phyloP scores from a whole-genome alignment of 92 coral and sea anemone species.

The Nematostella vectensis region DNA sequence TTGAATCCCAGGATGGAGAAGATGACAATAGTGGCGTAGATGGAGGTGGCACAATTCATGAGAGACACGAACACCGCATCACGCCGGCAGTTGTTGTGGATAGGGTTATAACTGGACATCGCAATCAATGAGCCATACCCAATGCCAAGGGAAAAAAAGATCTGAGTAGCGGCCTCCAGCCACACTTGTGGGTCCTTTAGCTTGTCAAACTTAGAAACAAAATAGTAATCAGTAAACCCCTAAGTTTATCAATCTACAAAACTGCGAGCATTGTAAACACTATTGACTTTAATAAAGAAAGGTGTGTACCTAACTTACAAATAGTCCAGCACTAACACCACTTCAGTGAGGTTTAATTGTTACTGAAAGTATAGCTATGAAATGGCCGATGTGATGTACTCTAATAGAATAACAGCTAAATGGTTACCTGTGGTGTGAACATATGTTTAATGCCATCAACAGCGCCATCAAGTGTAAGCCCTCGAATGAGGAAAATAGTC shows the following conservation, averaged over 20 bases:
- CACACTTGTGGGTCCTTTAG: slow-evolving; percentile 61
- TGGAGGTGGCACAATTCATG: slow-evolving; percentile 75
- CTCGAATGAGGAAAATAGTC: slow-evolving; percentile 81
- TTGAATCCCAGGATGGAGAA: slow-evolving; percentile 93
- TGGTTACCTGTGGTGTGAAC: slow-evolving; percentile 86
- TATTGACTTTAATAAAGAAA: no score
- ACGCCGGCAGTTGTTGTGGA: slow-evolving; percentile 81
- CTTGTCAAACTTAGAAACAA: slow-evolving; percentile 26
- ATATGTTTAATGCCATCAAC: slow-evolving; percentile 76
- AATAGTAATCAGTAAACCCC: not conserved
- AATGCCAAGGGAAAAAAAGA: slow-evolving; percentile 86
- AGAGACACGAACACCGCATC: slow-evolving; percentile 86
- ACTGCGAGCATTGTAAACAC: no score
- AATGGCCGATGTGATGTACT: no score
- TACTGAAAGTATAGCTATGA: no score
- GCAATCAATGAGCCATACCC: slow-evolving; percentile 92
- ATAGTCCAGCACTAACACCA: no score
- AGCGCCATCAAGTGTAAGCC: slow-evolving; percentile 82
- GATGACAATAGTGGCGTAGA: slow-evolving; percentile 83
- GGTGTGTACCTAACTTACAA: no score
- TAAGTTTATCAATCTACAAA: no score
- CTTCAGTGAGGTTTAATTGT: no score
- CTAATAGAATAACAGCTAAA: no score
- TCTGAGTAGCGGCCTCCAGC: slow-evolving; percentile 96
- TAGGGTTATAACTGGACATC: slow-evolving; percentile 90